Base-by-base conservation (phyloP, 2,113 vertebrate species). In the Megaceryle maxima region DNA sequence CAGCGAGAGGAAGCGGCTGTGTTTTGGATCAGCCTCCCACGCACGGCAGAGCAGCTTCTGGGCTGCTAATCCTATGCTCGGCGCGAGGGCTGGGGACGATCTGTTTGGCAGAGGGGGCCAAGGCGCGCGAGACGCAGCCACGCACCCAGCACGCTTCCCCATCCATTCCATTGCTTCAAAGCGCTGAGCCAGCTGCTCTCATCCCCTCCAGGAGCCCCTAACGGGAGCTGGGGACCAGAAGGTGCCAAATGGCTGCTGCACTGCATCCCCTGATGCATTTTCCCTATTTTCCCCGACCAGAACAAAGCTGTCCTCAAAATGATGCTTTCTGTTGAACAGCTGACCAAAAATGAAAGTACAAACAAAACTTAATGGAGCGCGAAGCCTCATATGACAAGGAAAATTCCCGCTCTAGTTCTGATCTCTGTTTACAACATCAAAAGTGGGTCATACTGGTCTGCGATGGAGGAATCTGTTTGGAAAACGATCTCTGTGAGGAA, bases 381-480 rank as follows among this genome's bases (percentile, higher is more conserved):
- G 39, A 96, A 96, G 88, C 85, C 76, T 92, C 89, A 60, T 43
- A 92, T 37, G 96, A 95, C 94, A 95, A 96, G 94, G 85, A 97
- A 96, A 92, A 95, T 95, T 94, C 93, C 87, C 29, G 44, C 88
- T 96, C 90, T 81, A 83, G 37, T 94, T 93, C 92, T 91, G 64
- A 89, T 94, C 88, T 86, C 87, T 95, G 92, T 96, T 94, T 96
- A 88, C 95, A 77, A 9, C 4, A 4, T 63, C 75, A 76, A 87
- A 96, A 96, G 81, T 92, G 92, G 82, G 96, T 95, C 93, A 94
- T 92, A 93, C 77, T 41, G 85, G 73, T 94, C 83, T 79, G 77
- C 7, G 20, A 90, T 50, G 76, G 50, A 91, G 85, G 87, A 95
- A 59, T 91, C 35, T 59, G 46, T 46, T 50, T 66, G 87, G 73